Conservation (phyloP, 2,888 invertebrate species). For the Didymodactylos carnosus region DNA sequence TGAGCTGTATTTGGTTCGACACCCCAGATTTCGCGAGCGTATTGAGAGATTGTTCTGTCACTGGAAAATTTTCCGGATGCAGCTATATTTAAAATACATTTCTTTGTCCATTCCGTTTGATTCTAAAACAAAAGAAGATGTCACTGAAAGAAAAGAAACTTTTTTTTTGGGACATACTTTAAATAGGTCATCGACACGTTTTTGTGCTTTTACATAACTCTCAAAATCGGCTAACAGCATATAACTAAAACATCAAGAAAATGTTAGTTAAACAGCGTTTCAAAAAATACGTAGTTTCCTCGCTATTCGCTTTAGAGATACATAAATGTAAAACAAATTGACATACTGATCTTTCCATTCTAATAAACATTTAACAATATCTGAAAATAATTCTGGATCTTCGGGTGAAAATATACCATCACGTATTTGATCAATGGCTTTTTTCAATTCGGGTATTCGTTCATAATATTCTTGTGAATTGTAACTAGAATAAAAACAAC, state of each 20-base stretch:
- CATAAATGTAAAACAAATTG: background rate
- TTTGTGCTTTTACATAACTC: slow-evolving; percentile 75
- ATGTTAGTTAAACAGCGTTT: background rate
- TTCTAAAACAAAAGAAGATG: slow-evolving; percentile 42
- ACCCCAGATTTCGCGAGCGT: slow-evolving; percentile 88
- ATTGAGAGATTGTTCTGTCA: slow-evolving; percentile 78
- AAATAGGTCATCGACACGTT: slow-evolving; percentile 61
- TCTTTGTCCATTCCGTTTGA: slow-evolving; percentile 73
- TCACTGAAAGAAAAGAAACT: background rate
- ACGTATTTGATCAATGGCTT: slow-evolving; percentile 84
- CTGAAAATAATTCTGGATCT: slow-evolving; percentile 68
- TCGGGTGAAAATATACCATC: slow-evolving; percentile 77
- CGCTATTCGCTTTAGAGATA: background rate
- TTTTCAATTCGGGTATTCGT: slow-evolving; percentile 64
- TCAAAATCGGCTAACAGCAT: slow-evolving; percentile 81
- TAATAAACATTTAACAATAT: slow-evolving; percentile 67
- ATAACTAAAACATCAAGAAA: slow-evolving; percentile 44
- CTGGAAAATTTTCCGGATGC: slow-evolving; percentile 86
- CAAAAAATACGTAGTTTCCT: background rate
- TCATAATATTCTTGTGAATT: slow-evolving; percentile 81
- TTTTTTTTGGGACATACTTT: slow-evolving; percentile 43
- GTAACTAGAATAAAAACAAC: slow-evolving; percentile 45
- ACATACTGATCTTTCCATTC: slow-evolving; percentile 54
- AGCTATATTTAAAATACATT: slow-evolving; percentile 88
- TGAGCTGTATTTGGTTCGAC: slow-evolving; percentile 54